These are phyloP conservation scores for Argyresthia albistria DNA, from an alignment of 2,888 invertebrate species.

Conservation along the genomic window DNA sequence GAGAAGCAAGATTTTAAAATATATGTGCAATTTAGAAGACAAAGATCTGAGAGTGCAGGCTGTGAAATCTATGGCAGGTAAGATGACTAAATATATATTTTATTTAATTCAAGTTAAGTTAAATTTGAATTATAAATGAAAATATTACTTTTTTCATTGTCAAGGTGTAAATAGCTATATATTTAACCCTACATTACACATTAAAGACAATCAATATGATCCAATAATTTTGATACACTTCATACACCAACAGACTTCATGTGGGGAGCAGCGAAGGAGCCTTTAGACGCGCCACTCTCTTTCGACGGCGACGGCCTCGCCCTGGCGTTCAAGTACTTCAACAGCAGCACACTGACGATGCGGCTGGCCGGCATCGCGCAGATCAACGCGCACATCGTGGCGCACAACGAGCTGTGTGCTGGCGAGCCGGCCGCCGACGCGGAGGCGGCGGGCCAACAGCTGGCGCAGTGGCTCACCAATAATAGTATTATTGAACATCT, in stretches of 20 bases:
- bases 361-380: constrained; percentile 93
- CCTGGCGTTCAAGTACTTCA: constrained; percentile 96
- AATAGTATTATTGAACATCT: constrained; percentile 94
- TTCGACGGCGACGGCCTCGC: constrained; percentile 92
- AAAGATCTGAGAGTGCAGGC: constrained; percentile 91
- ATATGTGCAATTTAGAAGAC: constrained; percentile 94
- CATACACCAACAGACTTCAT: constrained; percentile 80
- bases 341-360: constrained; percentile 95
- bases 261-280: constrained; percentile 96
- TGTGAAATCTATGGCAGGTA: constrained; percentile 93
- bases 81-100: constrained; percentile 17
- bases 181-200: too few species aligned
- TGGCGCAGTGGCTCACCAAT: constrained; percentile 90
- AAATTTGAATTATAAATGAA: background rate
- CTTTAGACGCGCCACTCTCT: constrained; percentile 86
- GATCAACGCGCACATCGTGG: constrained; percentile 93
- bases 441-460: constrained; percentile 85
- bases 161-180: too few species aligned
- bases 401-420: constrained; percentile 92
- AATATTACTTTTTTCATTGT: background rate
- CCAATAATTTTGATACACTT: background rate
- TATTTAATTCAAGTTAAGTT: background rate
- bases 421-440: constrained; percentile 90
- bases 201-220: background rate
- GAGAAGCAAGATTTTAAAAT: constrained; percentile 88